phyloP scores from a whole-genome alignment of 2,113 vertebrate genomes.

The Misgurnus mizolepis region DNA sequence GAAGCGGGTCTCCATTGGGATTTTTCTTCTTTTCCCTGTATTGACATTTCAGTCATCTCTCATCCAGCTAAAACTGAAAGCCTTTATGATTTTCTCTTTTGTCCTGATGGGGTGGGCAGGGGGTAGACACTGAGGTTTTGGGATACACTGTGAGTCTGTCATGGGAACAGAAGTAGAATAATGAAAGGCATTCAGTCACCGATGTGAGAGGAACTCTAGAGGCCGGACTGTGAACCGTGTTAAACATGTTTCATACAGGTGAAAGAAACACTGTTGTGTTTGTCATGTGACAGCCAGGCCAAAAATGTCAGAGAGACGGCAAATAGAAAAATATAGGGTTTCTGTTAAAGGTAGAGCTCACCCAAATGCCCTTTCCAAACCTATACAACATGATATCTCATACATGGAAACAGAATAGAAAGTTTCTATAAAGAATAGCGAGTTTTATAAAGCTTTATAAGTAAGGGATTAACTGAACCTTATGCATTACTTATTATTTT shows the following conservation, averaged over 20 bases:
- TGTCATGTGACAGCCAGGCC: not conserved
- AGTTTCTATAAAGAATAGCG: too few species aligned
- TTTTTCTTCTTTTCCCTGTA: not conserved
- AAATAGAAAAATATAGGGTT: not conserved
- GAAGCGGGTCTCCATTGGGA: not conserved
- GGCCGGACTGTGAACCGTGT: not conserved
- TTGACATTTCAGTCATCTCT: not conserved
- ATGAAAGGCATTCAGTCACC: constrained; percentile 1
- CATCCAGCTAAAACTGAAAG: not conserved
- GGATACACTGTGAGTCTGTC: constrained; percentile 26
- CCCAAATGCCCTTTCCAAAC: too few species aligned
- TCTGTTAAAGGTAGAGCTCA: not conserved
- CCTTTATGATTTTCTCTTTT: too few species aligned
- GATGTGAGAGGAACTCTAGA: not conserved
- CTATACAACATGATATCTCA: too few species aligned
- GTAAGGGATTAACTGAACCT: too few species aligned
- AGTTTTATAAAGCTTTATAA: too few species aligned
- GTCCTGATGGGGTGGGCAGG: not conserved
- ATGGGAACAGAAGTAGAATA: constrained; percentile 8
- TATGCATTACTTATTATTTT: too few species aligned
- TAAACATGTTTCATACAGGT: constrained; percentile 25
- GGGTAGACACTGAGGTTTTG: not conserved
- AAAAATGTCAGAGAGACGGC: not conserved
- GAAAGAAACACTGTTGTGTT: constrained; percentile 6
- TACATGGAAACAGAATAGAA: too few species aligned